A percentile compares a stretch with the other conserved stretches of the same genome.
These are phyloP conservation scores for Serranochromis macrocephalus DNA, from an alignment of 2,113 vertebrate genomes.

Conservation along the genomic window DNA sequence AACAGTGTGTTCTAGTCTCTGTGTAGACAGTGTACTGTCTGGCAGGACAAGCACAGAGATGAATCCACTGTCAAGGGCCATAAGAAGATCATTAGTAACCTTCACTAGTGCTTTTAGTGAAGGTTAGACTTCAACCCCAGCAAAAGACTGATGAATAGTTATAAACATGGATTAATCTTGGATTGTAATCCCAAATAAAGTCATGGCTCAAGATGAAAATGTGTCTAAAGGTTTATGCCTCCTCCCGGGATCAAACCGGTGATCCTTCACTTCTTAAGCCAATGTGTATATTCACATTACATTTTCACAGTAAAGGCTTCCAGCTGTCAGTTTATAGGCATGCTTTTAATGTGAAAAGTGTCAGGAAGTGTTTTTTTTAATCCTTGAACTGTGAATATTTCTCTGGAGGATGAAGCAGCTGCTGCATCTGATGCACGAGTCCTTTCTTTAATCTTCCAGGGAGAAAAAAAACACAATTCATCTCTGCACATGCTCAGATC, in stretches of 20 bases:
- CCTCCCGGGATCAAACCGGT: background rate
- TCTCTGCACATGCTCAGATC: background rate
- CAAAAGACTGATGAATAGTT: background rate
- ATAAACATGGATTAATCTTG: background rate
- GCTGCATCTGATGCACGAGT: background rate
- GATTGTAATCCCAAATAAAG: background rate
- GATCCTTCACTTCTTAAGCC: background rate
- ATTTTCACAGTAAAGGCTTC: background rate
- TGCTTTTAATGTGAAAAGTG: background rate
- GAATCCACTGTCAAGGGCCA: background rate
- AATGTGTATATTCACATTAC: background rate
- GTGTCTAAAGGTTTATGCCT: background rate
- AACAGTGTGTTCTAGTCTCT: background rate
- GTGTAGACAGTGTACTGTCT: background rate
- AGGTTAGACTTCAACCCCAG: background rate
- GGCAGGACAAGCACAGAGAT: background rate
- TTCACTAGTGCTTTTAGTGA: background rate
- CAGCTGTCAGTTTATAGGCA: background rate
- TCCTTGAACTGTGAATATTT: background rate
- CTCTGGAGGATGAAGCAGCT: background rate
- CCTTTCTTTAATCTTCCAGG: background rate
- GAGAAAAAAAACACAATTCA: background rate
- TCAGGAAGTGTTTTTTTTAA: background rate
- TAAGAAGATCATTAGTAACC: background rate
- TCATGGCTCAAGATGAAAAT: background rate